Evolutionary conservation across 2,113 vertebrate genomes (phyloP), one percentile per base, ranked within the genome.

Genomic region (Gobiocypris rarus): DNA sequence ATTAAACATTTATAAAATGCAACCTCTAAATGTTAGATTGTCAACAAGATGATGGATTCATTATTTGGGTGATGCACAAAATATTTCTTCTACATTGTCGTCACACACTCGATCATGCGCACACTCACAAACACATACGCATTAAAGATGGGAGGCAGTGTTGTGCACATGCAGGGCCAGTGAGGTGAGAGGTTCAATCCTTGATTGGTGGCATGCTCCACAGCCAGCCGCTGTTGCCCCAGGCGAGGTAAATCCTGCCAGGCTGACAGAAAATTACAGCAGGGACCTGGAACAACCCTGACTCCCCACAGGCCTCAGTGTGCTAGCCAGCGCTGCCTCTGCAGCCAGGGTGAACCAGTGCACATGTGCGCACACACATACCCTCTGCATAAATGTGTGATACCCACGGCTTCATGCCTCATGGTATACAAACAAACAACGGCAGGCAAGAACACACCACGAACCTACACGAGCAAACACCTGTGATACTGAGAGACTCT

Each of bases 221-320:
- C 81, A 86, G 87, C 86, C 76, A 84, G 86, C 82, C 76, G 83
- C 88, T 87, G 65, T 87, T 87, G 89, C 92, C 90, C 89, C 84
- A 80, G 87, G 91, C 90, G 70, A 86, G 87, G 90, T 90, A 89
- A 74, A 91, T 87, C 90, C 91, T 89, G 89, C 91, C 87, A 88
- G 89, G 89, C 90, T 91, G 88, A 89, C 90, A 92, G 92, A 91
- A 94, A 94, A 94, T 94, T 92, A 92, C 90, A 90, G 89, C 89
- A 86, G 92, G 91, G 92, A 92, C 86, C 84, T 65, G 90, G 88
- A 91, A 81, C 88, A 83, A 88, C 84, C 88, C 86, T 58, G 61
- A 65, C 84, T 91, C 89, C 89, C 89, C 71, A 84, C 79, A 67
- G 89, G 69, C 84, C 83, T 63, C 34, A 70, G 70, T 86, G 78